Evolutionary conservation across 2,797 vertebrate species (phyloP).

Genomic region (Neosilurus mollespiculum): DNA sequence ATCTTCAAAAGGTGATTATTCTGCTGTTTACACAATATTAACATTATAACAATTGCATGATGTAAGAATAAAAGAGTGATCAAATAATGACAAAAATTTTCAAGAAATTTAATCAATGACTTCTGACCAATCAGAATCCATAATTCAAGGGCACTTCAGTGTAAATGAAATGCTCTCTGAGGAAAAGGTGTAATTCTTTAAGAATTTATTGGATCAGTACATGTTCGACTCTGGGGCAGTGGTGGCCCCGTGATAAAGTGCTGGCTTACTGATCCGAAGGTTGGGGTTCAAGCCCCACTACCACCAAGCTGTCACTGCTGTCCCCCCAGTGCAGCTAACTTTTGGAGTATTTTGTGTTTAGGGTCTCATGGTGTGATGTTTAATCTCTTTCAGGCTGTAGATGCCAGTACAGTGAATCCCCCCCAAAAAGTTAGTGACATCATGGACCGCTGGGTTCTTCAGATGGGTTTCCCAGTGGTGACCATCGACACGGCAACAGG

Average conservation of each 20-base stretch:
- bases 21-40: no score
- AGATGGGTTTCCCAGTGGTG: conserved; percentile 94
- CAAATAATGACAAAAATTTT: neutral
- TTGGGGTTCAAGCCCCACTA: no score
- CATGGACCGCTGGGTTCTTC: conserved; percentile 93
- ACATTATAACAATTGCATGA: neutral
- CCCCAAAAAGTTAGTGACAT: conserved; percentile 66
- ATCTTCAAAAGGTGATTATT: conserved; percentile 72
- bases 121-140: neutral
- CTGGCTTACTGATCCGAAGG: no score
- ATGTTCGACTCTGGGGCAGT: no score
- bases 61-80: neutral
- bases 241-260: no score
- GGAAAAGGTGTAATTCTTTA: neutral
- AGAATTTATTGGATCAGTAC: no score
- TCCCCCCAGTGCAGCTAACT: no score
- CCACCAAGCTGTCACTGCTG: no score
- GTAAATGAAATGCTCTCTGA: neutral
- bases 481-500: conserved; percentile 74
- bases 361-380: conserved; percentile 1
- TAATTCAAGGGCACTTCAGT: neutral
- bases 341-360: neutral
- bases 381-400: conserved; percentile 69
- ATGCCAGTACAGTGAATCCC: accelerated
- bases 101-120: neutral